Evolutionary conservation across 1,140 invertebrate genomes (phyloP), one percentile per base, ranked within the genome.

Genomic region (Chelonus insularis): DNA sequence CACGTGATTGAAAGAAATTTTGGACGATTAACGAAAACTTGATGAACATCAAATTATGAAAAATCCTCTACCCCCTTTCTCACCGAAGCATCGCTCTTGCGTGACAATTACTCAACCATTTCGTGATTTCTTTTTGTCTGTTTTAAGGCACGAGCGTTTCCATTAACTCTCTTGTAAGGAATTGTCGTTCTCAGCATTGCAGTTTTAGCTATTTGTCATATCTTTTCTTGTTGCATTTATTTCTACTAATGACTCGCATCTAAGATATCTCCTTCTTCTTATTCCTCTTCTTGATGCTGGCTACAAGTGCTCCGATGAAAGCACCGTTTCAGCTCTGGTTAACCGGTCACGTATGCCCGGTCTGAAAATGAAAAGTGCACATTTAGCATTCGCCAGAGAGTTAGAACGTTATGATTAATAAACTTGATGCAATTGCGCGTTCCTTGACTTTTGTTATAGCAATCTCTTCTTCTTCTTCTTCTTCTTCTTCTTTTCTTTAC

Each of bases 331-430:
- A 62, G 63, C 57, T 62, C 63, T 65, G 66, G 66, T 68, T 64
- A 59, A 64, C 60, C 57, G 58, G 64, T 67, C 66, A 66, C 68
- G 66, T 61, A 67, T 67, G 65, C 69, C 60, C 68, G 66, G 66
- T 65, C 63, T 71, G 69, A 60, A 73, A 73, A 71, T 70, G 66
- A 73, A 70, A 71, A 73, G 72, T 73, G 60, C 66, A 67, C 68
- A 65, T 67, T 70, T 64, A 67, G 58, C 65, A 69, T 70, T 68
- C 65, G 57, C 64, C 55, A 60, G 25, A 59, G 11, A 20, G 9
- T 57, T 48, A 29, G 36, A 29, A 9, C 4, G 29, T 34, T 45
- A 18, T 45, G 45, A 51, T 34, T 4, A 51, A 51, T 21, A 51
- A 59, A 54, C 9, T 37, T 7, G 9, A 51, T 51, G 23, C 14